phyloP scores from a whole-genome alignment of 2,113 vertebrate genomes.

The Meleagris gallopavo region DNA sequence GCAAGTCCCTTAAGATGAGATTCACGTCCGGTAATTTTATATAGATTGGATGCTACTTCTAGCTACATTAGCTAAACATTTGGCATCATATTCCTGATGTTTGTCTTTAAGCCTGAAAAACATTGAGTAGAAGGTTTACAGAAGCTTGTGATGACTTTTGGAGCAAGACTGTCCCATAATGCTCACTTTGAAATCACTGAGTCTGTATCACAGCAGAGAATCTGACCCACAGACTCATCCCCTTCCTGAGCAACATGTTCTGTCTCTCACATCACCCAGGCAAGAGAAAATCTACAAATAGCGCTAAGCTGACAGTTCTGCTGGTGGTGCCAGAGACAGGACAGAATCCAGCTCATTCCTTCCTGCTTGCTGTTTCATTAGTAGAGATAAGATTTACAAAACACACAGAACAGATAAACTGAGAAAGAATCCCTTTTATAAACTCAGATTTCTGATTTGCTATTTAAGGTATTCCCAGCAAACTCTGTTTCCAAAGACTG shows the following conservation, averaged over 20 bases:
- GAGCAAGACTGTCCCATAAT: neutral
- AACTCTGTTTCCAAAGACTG: neutral
- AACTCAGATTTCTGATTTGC: constrained; percentile 31
- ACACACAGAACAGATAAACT: neutral
- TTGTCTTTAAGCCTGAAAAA: constrained; percentile 5
- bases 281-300: neutral
- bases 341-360: constrained; percentile 52
- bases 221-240: constrained; percentile 7
- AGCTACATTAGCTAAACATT: neutral
- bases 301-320: constrained; percentile 22
- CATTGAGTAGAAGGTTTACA: neutral
- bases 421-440: constrained; percentile 50
- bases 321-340: constrained; percentile 18
- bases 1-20: neutral
- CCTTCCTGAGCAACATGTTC: neutral
- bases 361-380: neutral
- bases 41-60: neutral
- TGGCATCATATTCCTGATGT: neutral
- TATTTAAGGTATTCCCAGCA: constrained; percentile 43
- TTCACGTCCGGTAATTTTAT: neutral
- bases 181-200: neutral
- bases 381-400: constrained; percentile 49
- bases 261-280: neutral
- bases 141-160: neutral
- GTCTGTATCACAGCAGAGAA: neutral